These are phyloP conservation scores for Capromys pilorides DNA, from an alignment of 2,797 vertebrate genomes.

Conservation along the genomic window DNA sequence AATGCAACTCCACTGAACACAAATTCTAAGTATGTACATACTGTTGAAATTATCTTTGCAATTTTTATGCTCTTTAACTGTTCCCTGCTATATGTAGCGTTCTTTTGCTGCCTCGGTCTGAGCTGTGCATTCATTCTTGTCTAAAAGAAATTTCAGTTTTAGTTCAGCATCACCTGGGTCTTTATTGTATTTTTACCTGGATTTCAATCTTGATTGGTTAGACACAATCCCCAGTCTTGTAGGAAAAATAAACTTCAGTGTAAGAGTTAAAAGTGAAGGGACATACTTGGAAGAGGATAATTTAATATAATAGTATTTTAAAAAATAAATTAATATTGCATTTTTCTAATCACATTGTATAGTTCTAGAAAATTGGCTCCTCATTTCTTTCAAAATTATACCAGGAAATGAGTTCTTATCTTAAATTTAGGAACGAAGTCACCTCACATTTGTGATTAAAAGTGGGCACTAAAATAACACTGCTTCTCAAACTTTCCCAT, in stretches of 20 bases:
- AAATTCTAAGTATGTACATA: background rate
- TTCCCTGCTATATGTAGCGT: background rate
- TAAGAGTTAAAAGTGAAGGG: background rate
- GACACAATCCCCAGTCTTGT: background rate
- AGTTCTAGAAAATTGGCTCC: background rate
- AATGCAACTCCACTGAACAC: background rate
- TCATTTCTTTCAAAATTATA: background rate
- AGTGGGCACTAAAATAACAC: background rate
- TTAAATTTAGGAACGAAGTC: background rate
- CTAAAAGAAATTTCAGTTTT: background rate
- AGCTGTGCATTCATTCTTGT: background rate
- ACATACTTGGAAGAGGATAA: background rate
- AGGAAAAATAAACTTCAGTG: background rate
- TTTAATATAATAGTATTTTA: background rate
- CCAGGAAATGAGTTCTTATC: background rate
- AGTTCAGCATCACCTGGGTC: background rate
- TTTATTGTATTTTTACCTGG: background rate
- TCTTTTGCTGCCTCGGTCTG: background rate
- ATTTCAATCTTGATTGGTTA: background rate
- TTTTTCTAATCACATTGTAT: background rate
- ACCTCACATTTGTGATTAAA: background rate
- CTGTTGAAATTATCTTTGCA: background rate
- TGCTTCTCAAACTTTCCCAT: background rate
- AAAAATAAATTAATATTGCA: background rate
- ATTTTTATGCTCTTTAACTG: background rate